Conservation (phyloP, 2,113 vertebrate genomes). For the Dicaeum eximium region DNA sequence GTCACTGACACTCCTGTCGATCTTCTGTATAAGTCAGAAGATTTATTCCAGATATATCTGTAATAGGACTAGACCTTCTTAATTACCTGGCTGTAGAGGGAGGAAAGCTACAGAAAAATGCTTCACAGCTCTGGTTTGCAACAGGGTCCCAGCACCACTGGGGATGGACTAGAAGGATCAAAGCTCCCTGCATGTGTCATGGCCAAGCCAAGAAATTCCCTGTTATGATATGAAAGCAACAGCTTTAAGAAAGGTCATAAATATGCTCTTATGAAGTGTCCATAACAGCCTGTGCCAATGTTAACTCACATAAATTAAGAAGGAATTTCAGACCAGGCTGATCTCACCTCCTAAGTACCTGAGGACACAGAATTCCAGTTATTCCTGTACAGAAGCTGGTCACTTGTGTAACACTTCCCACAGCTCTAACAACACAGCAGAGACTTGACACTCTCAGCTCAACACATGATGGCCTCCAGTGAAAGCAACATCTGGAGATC, state of each 20-base stretch:
- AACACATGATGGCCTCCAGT: background rate
- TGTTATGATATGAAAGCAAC: background rate
- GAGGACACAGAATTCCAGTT: background rate
- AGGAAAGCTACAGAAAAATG: background rate
- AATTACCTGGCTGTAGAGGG: background rate
- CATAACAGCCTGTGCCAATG: background rate
- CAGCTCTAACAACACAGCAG: background rate
- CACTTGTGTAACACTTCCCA: background rate
- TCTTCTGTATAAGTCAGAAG: background rate
- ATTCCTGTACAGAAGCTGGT: background rate
- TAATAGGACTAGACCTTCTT: background rate
- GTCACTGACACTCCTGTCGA: background rate
- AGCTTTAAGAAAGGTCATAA: background rate
- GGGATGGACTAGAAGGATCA: background rate
- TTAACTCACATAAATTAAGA: background rate
- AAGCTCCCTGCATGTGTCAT: rapidly evolving
- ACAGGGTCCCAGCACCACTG: background rate
- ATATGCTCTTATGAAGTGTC: background rate
- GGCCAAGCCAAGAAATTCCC: background rate
- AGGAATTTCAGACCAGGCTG: background rate
- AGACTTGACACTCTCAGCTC: background rate
- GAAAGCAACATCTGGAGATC: background rate
- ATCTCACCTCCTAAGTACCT: background rate
- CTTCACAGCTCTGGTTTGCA: background rate
- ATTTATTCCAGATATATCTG: background rate